These are phyloP conservation scores for Mesochorus sp. DNA, from an alignment of 2,888 invertebrate species.

Conservation along the genomic window DNA sequence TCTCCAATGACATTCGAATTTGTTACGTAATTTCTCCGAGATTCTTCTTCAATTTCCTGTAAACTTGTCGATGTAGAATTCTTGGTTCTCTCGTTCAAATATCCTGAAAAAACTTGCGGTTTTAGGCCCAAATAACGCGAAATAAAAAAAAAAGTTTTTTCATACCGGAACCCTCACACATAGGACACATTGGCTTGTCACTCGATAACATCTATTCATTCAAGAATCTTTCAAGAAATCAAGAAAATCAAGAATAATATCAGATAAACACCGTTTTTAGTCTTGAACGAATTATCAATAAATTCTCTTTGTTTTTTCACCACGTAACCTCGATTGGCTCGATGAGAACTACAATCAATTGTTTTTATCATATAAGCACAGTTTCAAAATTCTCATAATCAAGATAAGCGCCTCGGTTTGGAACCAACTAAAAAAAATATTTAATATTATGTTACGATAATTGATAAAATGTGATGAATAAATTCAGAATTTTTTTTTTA, in stretches of 20 bases:
- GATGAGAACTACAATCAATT: too few relatives aligned
- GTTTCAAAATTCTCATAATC: too few relatives aligned
- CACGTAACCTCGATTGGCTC: too few relatives aligned
- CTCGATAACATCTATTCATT: not conserved
- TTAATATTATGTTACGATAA: too few relatives aligned
- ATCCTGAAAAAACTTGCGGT: conserved; percentile 20
- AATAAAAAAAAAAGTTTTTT: not conserved
- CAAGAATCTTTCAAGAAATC: not conserved
- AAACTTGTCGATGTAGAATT: not conserved
- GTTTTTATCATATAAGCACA: too few relatives aligned
- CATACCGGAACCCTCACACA: conserved; percentile 48
- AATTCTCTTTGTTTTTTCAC: too few relatives aligned
- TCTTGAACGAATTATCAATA: too few relatives aligned
- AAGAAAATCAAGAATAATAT: not conserved
- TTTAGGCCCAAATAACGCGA: not conserved
- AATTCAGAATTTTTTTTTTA: too few relatives aligned
- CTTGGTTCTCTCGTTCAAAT: conserved; percentile 19
- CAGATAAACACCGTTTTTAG: not conserved
- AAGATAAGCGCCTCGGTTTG: too few relatives aligned
- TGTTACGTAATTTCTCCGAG: not conserved
- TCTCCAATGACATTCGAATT: not conserved
- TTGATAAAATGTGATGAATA: too few relatives aligned
- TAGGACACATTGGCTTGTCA: conserved; percentile 37
- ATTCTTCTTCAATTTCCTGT: not conserved
- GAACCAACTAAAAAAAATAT: too few relatives aligned